Conservation (phyloP, 2,888 invertebrate genomes). For the Ormyrus rosae region DNA sequence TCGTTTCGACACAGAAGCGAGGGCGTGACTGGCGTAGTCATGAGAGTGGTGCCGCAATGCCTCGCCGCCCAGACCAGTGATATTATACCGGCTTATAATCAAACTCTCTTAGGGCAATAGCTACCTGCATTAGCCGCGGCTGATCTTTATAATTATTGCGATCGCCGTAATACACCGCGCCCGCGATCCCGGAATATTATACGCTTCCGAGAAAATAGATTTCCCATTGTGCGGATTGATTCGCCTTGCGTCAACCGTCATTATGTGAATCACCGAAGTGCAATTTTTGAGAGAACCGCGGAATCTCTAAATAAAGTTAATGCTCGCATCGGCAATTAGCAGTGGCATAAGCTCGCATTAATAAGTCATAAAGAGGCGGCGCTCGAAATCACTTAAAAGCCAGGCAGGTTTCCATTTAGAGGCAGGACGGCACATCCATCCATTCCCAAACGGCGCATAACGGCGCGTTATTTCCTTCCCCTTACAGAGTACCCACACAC, state of each 20-base stretch:
- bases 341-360: neutral
- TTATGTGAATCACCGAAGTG: too few species aligned
- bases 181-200: neutral
- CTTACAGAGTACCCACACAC: neutral
- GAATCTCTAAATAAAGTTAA: neutral
- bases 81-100: constrained; percentile 37
- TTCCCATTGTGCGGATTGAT: too few species aligned
- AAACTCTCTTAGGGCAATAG: constrained; percentile 8
- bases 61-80: constrained; percentile 7
- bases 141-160: too few species aligned
- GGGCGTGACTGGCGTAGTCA: constrained; percentile 53
- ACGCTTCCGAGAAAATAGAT: neutral
- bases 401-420: neutral
- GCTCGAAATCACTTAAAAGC: constrained; percentile 5
- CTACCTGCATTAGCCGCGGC: neutral
- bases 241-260: too few species aligned
- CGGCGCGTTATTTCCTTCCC: constrained; percentile 11
- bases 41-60: constrained; percentile 50
- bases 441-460: constrained; percentile 3
- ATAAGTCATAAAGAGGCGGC: neutral
- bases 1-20: constrained; percentile 42
- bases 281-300: too few species aligned
- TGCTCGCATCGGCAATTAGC: neutral
- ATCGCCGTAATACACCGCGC: too few species aligned
- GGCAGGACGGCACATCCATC: neutral